These are phyloP conservation scores for Gibbula magus DNA, from an alignment of 2,888 invertebrate genomes.

Conservation along the genomic window DNA sequence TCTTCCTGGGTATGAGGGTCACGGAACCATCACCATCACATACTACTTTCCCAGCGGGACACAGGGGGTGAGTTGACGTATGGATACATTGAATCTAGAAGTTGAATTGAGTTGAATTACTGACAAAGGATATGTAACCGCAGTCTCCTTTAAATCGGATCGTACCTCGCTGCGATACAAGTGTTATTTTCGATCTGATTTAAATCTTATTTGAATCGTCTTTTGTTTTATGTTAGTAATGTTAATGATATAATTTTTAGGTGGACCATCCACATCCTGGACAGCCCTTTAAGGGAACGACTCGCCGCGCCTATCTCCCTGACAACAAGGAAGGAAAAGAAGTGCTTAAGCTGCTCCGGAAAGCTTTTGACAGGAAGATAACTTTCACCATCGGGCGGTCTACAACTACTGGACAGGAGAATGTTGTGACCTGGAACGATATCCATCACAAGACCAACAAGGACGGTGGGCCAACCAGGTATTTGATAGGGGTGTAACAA, in stretches of 20 bases:
- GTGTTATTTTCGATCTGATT: no score
- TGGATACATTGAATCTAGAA: background rate
- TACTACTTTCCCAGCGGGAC: conserved; percentile 69
- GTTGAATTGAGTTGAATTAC: background rate
- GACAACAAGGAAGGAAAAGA: conserved; percentile 59
- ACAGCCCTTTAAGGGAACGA: conserved; percentile 52
- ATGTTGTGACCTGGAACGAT: conserved; percentile 63
- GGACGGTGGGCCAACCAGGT: conserved; percentile 50
- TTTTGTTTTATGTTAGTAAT: no score
- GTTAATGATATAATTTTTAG: conserved; percentile 26
- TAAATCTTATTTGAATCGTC: no score
- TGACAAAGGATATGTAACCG: background rate
- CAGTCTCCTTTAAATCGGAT: no score
- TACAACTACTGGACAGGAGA: conserved; percentile 58
- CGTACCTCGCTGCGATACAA: no score
- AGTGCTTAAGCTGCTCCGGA: conserved; percentile 52
- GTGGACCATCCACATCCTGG: conserved; percentile 65
- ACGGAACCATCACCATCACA: conserved; percentile 49
- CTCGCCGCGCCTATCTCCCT: conserved; percentile 63
- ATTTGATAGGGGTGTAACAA: no score
- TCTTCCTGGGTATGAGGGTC: conserved; percentile 44
- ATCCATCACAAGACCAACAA: conserved; percentile 64
- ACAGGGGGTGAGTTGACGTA: conserved; percentile 51
- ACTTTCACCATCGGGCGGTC: conserved; percentile 65
- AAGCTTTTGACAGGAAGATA: conserved; percentile 60